phyloP scores from a whole-genome alignment of 2,113 vertebrate genomes.

The Pantherophis guttatus region DNA sequence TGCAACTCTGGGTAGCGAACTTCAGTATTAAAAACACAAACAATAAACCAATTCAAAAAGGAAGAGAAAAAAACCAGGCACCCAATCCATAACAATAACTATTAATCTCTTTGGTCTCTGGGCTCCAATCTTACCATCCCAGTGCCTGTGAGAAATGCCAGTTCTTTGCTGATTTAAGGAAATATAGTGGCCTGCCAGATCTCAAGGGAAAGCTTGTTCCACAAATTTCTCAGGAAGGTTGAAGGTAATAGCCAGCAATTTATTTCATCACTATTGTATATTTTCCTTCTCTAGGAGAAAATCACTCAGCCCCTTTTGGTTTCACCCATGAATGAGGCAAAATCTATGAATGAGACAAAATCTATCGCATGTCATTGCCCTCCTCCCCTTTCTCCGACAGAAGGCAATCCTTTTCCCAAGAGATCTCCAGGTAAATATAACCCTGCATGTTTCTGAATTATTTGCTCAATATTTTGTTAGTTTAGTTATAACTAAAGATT shows the following conservation, averaged over 20 bases:
- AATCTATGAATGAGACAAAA: conserved; percentile 4
- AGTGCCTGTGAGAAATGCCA: background rate
- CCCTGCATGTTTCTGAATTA: background rate
- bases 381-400: conserved; percentile 32
- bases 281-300: conserved; percentile 58
- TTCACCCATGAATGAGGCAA: background rate
- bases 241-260: background rate
- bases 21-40: background rate
- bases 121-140: background rate
- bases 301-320: background rate
- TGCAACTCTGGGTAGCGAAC: background rate
- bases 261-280: background rate
- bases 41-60: background rate
- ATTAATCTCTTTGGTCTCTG: background rate
- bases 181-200: background rate
- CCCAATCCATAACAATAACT: background rate
- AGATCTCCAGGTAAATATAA: conserved; percentile 65
- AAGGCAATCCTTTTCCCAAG: conserved; percentile 54
- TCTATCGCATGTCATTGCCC: background rate
- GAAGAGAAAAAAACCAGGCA: background rate
- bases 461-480: background rate
- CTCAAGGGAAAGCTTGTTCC: background rate
- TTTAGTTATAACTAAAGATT: too few relatives aligned
- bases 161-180: background rate
- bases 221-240: background rate